These are phyloP conservation scores for Melopsittacus undulatus DNA, from an alignment of 2,797 vertebrate genomes.

Conservation along the genomic window DNA sequence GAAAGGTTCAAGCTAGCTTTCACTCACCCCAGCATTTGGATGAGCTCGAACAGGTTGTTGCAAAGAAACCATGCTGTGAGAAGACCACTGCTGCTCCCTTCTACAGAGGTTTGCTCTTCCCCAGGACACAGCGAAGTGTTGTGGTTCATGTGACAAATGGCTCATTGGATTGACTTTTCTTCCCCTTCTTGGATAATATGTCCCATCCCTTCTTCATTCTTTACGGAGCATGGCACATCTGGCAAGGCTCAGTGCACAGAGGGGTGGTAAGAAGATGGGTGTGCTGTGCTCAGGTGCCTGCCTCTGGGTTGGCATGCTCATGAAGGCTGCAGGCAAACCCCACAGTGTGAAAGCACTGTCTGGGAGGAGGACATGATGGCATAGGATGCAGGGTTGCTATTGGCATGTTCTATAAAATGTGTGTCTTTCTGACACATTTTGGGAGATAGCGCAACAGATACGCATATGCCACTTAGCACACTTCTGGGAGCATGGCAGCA, in stretches of 20 bases:
- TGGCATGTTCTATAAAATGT: background rate
- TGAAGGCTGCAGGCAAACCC: background rate
- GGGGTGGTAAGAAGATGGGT: background rate
- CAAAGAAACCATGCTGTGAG: background rate
- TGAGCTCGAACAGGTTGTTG: background rate
- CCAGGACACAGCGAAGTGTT: background rate
- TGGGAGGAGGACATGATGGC: background rate
- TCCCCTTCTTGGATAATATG: background rate
- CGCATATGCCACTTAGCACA: conserved; percentile 2
- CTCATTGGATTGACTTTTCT: background rate
- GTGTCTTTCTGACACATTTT: conserved; percentile 49
- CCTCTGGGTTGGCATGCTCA: rapidly evolving
- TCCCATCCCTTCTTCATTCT: background rate
- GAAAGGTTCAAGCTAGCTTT: background rate
- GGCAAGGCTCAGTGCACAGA: background rate
- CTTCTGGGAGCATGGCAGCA: conserved; percentile 31
- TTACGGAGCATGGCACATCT: background rate
- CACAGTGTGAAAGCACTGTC: background rate
- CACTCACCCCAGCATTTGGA: background rate
- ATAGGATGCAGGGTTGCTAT: background rate
- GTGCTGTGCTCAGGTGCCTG: background rate
- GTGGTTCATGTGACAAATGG: background rate
- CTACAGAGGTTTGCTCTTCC: background rate
- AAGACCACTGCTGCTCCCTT: background rate
- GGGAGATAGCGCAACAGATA: background rate